A percentile compares a stretch with the other conserved stretches of the same genome.
These are phyloP conservation scores for Eriosoma lanigerum DNA, from an alignment of 1,140 invertebrate genomes.

Conservation along the genomic window DNA sequence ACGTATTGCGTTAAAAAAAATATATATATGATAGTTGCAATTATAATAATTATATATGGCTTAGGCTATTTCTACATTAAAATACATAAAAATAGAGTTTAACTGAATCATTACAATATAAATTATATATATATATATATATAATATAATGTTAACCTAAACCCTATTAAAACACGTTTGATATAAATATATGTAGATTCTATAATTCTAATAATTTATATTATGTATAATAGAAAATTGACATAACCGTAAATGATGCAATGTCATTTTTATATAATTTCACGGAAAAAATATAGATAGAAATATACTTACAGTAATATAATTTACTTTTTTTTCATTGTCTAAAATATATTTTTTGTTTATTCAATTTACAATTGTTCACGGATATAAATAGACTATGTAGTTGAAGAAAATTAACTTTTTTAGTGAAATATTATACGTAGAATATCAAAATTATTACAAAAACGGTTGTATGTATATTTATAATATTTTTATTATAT, in stretches of 20 bases:
- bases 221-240: not conserved
- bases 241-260: conserved; percentile 19
- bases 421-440: not conserved
- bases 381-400: not conserved
- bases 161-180: too few relatives aligned
- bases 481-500: too few relatives aligned
- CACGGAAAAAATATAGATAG: not conserved
- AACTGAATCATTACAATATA: too few relatives aligned
- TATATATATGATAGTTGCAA: not conserved
- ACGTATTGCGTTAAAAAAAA: not conserved
- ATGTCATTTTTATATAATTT: too few relatives aligned
- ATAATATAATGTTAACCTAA: too few relatives aligned
- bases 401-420: not conserved
- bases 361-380: conserved; percentile 15
- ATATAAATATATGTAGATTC: too few relatives aligned
- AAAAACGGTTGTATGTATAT: not conserved
- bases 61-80: not conserved
- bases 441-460: not conserved
- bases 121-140: too few relatives aligned
- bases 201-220: too few relatives aligned
- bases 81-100: too few relatives aligned
- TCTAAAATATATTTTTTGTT: not conserved
- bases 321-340: not conserved
- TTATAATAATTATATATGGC: not conserved
- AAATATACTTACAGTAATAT: not conserved